Evolutionary conservation across 1,140 invertebrate species (phyloP).

Genomic region (Penaeus chinensis): DNA sequence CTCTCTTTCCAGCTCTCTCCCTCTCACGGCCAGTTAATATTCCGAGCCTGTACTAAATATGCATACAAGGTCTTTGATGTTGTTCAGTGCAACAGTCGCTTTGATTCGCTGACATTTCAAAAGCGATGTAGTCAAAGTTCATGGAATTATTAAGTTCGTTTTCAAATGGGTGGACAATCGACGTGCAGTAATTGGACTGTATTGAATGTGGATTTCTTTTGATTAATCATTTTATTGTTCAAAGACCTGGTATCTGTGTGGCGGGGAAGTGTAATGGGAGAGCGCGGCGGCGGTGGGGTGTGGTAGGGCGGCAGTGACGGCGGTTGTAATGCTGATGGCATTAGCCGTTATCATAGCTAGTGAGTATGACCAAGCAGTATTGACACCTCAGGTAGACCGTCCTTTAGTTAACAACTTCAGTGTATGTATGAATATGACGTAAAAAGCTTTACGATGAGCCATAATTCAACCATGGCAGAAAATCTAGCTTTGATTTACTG

Average conservation of each 20-base stretch:
- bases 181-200: conserved; percentile 50
- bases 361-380: too few relatives aligned
- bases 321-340: too few relatives aligned
- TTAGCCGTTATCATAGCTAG: too few relatives aligned
- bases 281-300: background rate
- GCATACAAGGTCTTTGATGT: conserved; percentile 24
- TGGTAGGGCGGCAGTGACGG: too few relatives aligned
- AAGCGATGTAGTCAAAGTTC: conserved; percentile 44
- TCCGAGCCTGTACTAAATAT: conserved; percentile 28
- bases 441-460: too few relatives aligned
- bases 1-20: background rate
- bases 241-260: conserved; percentile 14
- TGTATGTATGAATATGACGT: too few relatives aligned
- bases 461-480: too few relatives aligned
- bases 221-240: conserved; percentile 52
- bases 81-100: background rate
- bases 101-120: conserved; percentile 43
- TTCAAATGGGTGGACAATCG: conserved; percentile 52
- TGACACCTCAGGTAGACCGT: too few relatives aligned
- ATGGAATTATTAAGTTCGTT: conserved; percentile 53
- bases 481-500: too few relatives aligned
- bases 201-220: conserved; percentile 53
- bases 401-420: too few relatives aligned
- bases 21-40: too few relatives aligned
- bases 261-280: background rate